These are phyloP conservation scores for Criorhina ranunculi DNA, from an alignment of 2,888 invertebrate species.

Conservation along the genomic window DNA sequence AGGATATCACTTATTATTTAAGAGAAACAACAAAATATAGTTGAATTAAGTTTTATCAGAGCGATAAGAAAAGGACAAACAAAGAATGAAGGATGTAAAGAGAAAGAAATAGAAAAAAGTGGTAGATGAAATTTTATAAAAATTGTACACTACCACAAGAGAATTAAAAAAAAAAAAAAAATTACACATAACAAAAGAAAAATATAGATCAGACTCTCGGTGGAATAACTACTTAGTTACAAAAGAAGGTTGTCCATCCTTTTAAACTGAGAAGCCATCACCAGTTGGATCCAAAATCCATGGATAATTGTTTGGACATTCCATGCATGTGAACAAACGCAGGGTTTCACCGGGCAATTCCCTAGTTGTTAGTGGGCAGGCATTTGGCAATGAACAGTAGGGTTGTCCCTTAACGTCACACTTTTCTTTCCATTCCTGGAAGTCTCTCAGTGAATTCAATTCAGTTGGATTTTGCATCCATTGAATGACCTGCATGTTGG, in stretches of 20 bases:
- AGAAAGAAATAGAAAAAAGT: slow-evolving; percentile 19
- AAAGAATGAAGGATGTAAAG: slow-evolving; percentile 33
- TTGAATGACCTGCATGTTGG: slow-evolving; percentile 95
- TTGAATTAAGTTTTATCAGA: slow-evolving; percentile 59
- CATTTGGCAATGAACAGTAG: slow-evolving; percentile 95
- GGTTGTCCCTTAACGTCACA: slow-evolving; percentile 97
- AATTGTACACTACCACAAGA: slow-evolving; percentile 57
- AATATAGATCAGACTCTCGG: slow-evolving; percentile 84
- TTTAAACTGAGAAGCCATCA: slow-evolving; percentile 93
- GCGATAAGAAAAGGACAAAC: slow-evolving; percentile 48
- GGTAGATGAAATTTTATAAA: slow-evolving; percentile 71
- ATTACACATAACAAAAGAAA: slow-evolving; percentile 45
- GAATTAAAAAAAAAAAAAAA: slow-evolving; percentile 45
- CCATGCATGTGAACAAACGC: slow-evolving; percentile 97
- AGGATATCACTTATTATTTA: slow-evolving; percentile 72
- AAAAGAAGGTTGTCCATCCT: slow-evolving; percentile 59
- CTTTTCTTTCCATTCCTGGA: slow-evolving; percentile 98
- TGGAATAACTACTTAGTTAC: slow-evolving; percentile 82
- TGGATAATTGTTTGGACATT: slow-evolving; percentile 97
- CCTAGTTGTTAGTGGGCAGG: slow-evolving; percentile 94
- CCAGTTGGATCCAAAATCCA: slow-evolving; percentile 98
- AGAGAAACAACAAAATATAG: slow-evolving; percentile 65
- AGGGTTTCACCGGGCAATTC: slow-evolving; percentile 96
- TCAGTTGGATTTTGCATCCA: slow-evolving; percentile 99
- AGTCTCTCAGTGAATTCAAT: slow-evolving; percentile 93